Percentiles rank a stretch among this genome's conserved stretches.
Evolutionary conservation across 2,113 vertebrate genomes (phyloP).

Genomic region (Oryzias curvinotus): DNA sequence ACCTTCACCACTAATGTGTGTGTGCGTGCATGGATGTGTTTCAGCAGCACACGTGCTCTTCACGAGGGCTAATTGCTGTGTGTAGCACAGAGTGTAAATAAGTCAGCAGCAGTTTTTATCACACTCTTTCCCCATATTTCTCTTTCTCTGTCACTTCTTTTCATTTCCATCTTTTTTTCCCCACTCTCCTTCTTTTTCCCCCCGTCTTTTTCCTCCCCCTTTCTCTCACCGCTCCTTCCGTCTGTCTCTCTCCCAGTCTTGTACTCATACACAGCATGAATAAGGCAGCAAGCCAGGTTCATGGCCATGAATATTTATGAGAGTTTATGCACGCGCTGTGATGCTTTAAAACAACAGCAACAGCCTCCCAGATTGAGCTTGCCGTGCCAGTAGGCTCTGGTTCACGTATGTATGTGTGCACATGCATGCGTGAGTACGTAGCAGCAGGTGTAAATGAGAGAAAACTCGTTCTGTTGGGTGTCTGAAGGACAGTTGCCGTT

Average conservation of each 20-base stretch:
- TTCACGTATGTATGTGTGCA: conserved; percentile 29
- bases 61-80: conserved; percentile 65
- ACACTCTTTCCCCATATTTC: conserved; percentile 38
- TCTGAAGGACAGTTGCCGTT: conserved; percentile 47
- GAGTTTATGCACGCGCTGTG: conserved; percentile 70
- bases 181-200: conserved; percentile 4
- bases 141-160: conserved; percentile 24
- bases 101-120: conserved; percentile 57
- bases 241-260: conserved; percentile 43
- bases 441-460: conserved; percentile 70
- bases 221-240: background rate
- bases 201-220: background rate
- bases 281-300: conserved; percentile 74
- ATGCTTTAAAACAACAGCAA: conserved; percentile 74
- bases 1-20: conserved; percentile 31
- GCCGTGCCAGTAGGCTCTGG: conserved; percentile 53
- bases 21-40: conserved; percentile 26
- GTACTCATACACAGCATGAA: conserved; percentile 67
- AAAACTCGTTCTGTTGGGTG: conserved; percentile 62
- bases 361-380: conserved; percentile 60
- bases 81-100: conserved; percentile 64
- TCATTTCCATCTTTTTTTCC: conserved; percentile 43
- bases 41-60: conserved; percentile 24
- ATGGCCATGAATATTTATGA: conserved; percentile 76
- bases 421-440: conserved; percentile 30